Evolutionary conservation across 2,888 invertebrate species (phyloP).

Genomic region (Amiota minor): DNA sequence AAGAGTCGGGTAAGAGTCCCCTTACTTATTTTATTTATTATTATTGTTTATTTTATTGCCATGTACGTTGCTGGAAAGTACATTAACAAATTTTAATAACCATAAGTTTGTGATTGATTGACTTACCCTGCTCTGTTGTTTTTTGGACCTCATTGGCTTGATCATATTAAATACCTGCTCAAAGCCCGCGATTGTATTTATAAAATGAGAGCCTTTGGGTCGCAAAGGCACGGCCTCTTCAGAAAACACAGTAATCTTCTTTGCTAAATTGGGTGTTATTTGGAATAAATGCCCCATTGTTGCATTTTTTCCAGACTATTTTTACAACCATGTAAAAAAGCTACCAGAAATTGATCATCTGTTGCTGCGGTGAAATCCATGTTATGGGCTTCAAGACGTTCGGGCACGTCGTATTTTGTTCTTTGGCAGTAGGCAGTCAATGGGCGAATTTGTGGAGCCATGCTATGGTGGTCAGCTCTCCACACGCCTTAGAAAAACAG

Average conservation of each 20-base stretch:
- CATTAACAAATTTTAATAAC: background rate
- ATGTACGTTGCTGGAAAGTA: constrained; percentile 75
- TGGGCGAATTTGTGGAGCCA: constrained; percentile 55
- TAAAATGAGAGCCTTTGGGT: constrained; percentile 76
- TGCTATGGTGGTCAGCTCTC: constrained; percentile 29
- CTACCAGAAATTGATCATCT: constrained; percentile 75
- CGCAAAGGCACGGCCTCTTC: constrained; percentile 79
- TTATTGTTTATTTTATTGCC: constrained; percentile 74
- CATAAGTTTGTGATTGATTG: background rate
- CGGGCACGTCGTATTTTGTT: constrained; percentile 74
- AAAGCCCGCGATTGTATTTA: constrained; percentile 77
- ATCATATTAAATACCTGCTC: constrained; percentile 77
- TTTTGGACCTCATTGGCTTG: constrained; percentile 77
- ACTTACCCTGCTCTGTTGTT: constrained; percentile 76
- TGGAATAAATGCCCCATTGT: constrained; percentile 76
- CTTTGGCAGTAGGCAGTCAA: constrained; percentile 68
- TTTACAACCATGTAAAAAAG: constrained; percentile 76
- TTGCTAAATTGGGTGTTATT: constrained; percentile 77
- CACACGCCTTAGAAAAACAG: background rate
- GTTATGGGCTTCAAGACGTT: constrained; percentile 63
- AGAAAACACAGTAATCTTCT: constrained; percentile 75
- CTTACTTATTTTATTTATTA: no score
- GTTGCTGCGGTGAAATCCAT: constrained; percentile 75
- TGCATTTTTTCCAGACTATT: constrained; percentile 75
- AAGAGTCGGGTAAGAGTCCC: no score